A percentile compares a stretch with the other conserved stretches of the same genome.
Conservation (phyloP, 2,113 vertebrate genomes). For the Cairina moschata region DNA sequence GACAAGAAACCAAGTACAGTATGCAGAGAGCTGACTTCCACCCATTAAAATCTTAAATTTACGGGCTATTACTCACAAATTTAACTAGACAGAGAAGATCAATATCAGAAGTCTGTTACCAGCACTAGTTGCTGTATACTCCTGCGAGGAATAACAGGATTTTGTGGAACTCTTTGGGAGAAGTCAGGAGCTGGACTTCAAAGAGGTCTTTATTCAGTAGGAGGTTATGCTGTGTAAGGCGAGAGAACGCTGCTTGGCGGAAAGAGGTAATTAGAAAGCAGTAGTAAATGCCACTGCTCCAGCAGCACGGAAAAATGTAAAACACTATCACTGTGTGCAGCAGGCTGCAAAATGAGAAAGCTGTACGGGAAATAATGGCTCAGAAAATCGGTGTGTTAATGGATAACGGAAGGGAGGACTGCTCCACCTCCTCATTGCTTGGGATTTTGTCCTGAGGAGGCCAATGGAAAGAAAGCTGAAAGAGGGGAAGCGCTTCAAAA, state of each 20-base stretch:
- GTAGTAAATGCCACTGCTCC: background rate
- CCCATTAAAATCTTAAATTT: background rate
- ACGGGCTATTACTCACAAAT: background rate
- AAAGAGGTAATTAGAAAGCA: constrained; percentile 9
- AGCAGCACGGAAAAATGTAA: background rate
- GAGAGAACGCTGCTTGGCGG: background rate
- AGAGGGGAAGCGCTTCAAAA: background rate
- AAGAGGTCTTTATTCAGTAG: background rate
- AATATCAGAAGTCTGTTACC: background rate
- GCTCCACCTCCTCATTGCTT: fast-evolving
- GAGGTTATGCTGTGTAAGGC: background rate
- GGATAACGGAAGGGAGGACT: background rate
- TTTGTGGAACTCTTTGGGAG: background rate
- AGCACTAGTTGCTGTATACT: background rate
- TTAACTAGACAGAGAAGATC: background rate
- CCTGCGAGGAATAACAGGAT: background rate
- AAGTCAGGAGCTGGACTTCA: background rate
- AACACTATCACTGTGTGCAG: background rate
- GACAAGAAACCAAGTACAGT: background rate
- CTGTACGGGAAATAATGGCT: background rate
- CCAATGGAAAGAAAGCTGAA: background rate
- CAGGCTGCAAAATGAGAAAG: constrained; percentile 13
- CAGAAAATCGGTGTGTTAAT: background rate
- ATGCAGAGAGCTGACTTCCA: background rate
- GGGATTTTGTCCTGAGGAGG: background rate